phyloP scores from a whole-genome alignment of 2,888 invertebrate species.

The Bombylius major region DNA sequence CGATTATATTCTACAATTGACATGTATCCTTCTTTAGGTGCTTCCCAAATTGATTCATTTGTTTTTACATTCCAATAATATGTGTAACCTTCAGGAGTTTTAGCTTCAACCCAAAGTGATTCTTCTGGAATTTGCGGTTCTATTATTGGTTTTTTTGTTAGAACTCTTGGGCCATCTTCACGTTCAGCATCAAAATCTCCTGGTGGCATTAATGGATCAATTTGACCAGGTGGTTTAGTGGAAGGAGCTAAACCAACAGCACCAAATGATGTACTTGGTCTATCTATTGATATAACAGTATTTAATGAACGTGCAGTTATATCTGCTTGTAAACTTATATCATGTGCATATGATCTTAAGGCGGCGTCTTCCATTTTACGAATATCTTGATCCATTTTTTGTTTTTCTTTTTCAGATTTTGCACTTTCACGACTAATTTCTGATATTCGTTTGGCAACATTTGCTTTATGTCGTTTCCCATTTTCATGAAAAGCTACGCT shows the following conservation, averaged over 20 bases:
- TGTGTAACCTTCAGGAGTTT: conserved; percentile 58
- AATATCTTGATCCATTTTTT: conserved; percentile 65
- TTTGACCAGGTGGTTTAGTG: conserved; percentile 16
- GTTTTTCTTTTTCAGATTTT: conserved; percentile 62
- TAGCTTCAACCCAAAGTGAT: conserved; percentile 67
- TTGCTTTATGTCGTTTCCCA: conserved; percentile 84
- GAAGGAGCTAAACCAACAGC: background rate
- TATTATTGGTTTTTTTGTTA: conserved; percentile 24
- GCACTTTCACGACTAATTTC: conserved; percentile 74
- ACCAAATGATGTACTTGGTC: background rate
- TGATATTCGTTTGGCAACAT: conserved; percentile 74
- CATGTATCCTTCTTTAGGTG: conserved; percentile 58
- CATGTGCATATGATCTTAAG: conserved; percentile 74
- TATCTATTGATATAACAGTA: conserved; percentile 21
- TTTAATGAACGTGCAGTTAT: conserved; percentile 30
- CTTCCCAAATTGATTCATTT: conserved; percentile 66
- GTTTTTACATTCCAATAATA: conserved; percentile 83
- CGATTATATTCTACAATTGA: conserved; percentile 52
- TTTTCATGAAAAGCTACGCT: conserved; percentile 91
- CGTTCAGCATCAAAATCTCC: conserved; percentile 29
- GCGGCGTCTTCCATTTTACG: conserved; percentile 85
- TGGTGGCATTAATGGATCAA: conserved; percentile 32
- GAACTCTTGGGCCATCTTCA: conserved; percentile 19
- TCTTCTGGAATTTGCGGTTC: conserved; percentile 20
- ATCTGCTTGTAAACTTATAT: conserved; percentile 44